phyloP scores from a whole-genome alignment of 2,113 vertebrate species.

The Misgurnus mizolepis region DNA sequence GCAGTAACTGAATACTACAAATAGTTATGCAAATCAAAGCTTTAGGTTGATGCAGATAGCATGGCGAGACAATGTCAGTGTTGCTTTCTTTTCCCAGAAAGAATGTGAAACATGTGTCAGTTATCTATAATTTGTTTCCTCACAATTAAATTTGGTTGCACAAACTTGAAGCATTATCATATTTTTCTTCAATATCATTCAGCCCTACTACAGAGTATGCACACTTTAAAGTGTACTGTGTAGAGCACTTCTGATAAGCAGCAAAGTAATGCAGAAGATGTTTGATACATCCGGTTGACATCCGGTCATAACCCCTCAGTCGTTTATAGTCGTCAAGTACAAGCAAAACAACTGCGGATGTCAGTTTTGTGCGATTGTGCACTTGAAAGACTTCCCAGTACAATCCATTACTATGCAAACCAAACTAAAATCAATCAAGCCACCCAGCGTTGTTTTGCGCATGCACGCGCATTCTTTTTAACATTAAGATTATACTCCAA shows the following conservation, averaged over 20 bases:
- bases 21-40: too few relatives aligned
- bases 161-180: too few relatives aligned
- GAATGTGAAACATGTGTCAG: too few relatives aligned
- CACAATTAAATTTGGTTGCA: too few relatives aligned
- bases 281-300: not conserved
- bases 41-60: too few relatives aligned
- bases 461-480: not conserved
- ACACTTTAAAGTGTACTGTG: not conserved
- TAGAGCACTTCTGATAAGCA: not conserved
- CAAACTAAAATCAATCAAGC: slow-evolving; percentile 60
- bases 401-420: slow-evolving; percentile 39
- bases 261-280: not conserved
- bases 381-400: not conserved
- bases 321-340: not conserved
- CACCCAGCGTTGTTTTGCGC: not conserved
- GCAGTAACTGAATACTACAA: too few relatives aligned
- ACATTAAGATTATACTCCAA: not conserved
- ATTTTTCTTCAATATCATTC: too few relatives aligned
- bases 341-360: slow-evolving; percentile 22
- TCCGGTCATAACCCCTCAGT: not conserved
- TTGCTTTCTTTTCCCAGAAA: too few relatives aligned
- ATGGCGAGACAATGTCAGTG: too few relatives aligned
- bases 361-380: not conserved
- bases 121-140: too few relatives aligned
- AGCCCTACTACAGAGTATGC: too few relatives aligned